A percentile compares a stretch with the other conserved stretches of the same genome.
Evolutionary conservation across 1,140 invertebrate genomes (phyloP).

Genomic region (Laupala kohalensis): DNA sequence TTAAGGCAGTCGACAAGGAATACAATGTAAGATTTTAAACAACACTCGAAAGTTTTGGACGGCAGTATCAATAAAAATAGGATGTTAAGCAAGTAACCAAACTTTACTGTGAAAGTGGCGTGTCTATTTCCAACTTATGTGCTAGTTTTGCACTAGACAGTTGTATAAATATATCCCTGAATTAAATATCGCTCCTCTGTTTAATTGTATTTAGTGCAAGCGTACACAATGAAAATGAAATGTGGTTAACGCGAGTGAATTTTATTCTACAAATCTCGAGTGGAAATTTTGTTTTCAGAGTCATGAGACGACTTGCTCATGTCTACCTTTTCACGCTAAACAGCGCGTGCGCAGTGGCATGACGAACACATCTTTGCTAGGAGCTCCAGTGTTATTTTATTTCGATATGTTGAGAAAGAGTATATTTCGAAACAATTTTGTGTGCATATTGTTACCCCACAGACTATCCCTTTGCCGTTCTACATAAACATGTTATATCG

Average conservation of each 20-base stretch:
- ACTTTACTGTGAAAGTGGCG: conserved; percentile 21
- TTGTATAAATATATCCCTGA: conserved; percentile 13
- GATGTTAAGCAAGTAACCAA: conserved; percentile 14
- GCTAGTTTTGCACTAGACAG: conserved; percentile 14
- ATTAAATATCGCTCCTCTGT: conserved; percentile 5
- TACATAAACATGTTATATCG: no score
- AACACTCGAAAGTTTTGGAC: conserved; percentile 14
- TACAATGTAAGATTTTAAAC: conserved; percentile 41
- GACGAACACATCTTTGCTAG: conserved; percentile 6
- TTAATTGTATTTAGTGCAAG: conserved; percentile 9
- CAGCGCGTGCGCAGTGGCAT: conserved; percentile 22
- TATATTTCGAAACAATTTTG: no score
- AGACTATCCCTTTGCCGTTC: no score
- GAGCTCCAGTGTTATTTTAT: no score
- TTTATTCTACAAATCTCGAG: conserved; percentile 16
- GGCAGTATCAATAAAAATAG: conserved; percentile 11
- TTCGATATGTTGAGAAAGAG: no score
- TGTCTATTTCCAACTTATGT: conserved; percentile 16
- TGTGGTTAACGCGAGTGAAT: conserved; percentile 6
- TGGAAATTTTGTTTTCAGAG: conserved; percentile 19
- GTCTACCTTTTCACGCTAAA: conserved; percentile 22
- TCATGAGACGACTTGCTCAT: conserved; percentile 20
- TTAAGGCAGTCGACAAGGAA: conserved; percentile 43
- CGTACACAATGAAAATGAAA: conserved; percentile 6
- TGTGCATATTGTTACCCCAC: no score